Base-by-base conservation (phyloP, 2,113 vertebrate species). In the Eira barbara region DNA sequence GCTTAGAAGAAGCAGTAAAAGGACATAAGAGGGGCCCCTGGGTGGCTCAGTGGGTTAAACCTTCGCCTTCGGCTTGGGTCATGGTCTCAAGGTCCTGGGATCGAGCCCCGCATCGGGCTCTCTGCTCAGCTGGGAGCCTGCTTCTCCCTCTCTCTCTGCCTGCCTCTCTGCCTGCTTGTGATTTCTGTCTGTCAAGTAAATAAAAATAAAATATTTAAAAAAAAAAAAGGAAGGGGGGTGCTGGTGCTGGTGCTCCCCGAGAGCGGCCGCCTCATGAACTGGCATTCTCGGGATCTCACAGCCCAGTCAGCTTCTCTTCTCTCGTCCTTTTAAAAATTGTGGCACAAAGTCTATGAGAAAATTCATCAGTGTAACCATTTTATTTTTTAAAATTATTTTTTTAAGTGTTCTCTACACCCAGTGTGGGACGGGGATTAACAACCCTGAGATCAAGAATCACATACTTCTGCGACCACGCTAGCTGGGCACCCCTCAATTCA, bases 221-320 rank as follows among this genome's bases (percentile, higher is more conserved):
- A 42, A 42, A 42, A 42, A 42, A 42, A 42, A 6, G 21, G 34
- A 59, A 7, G 27, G 20, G 8, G 21, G 7, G 2, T 4, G 25
- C 20, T 2, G 65, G 13, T 9, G 4, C 34, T 1, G 20, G 55
- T 8, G 20, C n/a, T n/a, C 25, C 1, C 25, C 2, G 0, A 4
- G 29, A 61, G 42, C 27, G 1, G 45, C 6, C 0, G 20, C 3
- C n/a, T 20, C n/a, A 0, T 1, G 18, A 34, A 23, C 31, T 57
- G 14, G 1, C 10, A 11, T 20, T 2, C 39, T 36, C 36, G 36
- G 59, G 29, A 5, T 29, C n/a, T 57, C 67, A 42, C 34, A 83
- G 10, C 27, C 65, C 25, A 6, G 0, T 7, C 6, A 36, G 31
- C 57, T 80, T 84, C n/a, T 91, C 55, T 20, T 80, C 85, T 59